Base-by-base conservation (phyloP, 2,888 invertebrate species). In the Leptura quadrifasciata region DNA sequence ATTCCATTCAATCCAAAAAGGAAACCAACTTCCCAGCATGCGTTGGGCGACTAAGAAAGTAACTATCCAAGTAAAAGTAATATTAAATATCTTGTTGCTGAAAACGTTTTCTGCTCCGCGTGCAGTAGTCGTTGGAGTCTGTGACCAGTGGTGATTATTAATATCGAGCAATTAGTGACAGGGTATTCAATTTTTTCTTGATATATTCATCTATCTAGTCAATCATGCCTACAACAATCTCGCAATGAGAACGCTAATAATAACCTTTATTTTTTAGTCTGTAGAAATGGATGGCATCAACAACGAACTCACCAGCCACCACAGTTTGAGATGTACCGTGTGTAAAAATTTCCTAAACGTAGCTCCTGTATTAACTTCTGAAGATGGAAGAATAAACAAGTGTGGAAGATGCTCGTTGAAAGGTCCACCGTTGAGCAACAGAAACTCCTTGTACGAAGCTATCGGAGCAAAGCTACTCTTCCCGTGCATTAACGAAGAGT, bases 291-390 rank as follows among this genome's bases (percentile, higher is more conserved):
- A 68, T 12, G 18, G 39, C 69, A 69, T 58, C 69, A 69, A n/a
- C 39, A 15, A 6, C 12, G 80, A 78, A 68, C 60, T 76, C 52
- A 72, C 77, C 4, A 27, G 71, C 10, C 74, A 60, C 58, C 74
- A 76, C 35, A 77, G 76, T 70, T 68, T 80, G 15, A 80, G 77
- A 73, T 80, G 80, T 61, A 75, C 60, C 24, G 74, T 80, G n/a
- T 80, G 80, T 67, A 78, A 77, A 31, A 77, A 80, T 55, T 80
- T 76, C 54, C 72, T 80, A n/a, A 80, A 80, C 73, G 70, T 80
- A n/a, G 74, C 80, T 0, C 80, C 80, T 5, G 74, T 80, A 15
- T 55, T 80, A 47, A 76, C 80, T 0, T 80, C 80, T 0, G 80
- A 80, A 18, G 80, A 80, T 18, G 80, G 80, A 10, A 77, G 74